Base-by-base conservation (phyloP, 2,113 vertebrate genomes). In the Colius striatus region DNA sequence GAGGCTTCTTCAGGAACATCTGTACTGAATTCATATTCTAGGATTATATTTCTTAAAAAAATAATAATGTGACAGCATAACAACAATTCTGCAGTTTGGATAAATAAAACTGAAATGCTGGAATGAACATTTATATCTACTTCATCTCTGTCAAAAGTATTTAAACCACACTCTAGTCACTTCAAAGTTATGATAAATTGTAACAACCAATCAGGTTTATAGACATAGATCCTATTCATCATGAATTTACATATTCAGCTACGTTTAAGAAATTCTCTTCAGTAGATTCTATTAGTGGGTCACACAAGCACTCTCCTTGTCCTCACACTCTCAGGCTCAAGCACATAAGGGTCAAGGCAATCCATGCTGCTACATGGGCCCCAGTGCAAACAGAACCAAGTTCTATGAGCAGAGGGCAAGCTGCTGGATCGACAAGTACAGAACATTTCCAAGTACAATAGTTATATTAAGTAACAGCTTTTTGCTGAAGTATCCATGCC, bases 401-500 rank as follows among this genome's bases (percentile, higher is more conserved):
- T 76, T 71, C 76, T 65, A 7, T 0, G 26, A 92, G 53, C 83
- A 78, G 34, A 87, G 89, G 76, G 80, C 84, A 87, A 83, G 48
- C 1, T 26, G 65, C 76, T 1, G 13, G 12, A 78, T 38, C 1
- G 0, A 70, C 86, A 78, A 89, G 82, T 13, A 94, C 38, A 60
- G 43, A 78, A 86, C 55, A 71, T 38, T 90, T 91, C 32, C 5
- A 61, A 84, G 66, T 55, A 91, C 77, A 91, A 94, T 16, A 82
- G 89, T 65, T 95, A 94, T 54, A 89, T 89, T 91, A 95, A 95
- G 83, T 57, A 94, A 92, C 73, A 78, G 80, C 20, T 91, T 96
- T 95, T 94, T 94, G 65, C 81, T 91, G 41, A 29, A 94, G 73
- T 68, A 90, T 89, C 83, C 73, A 19, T 19, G 23, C 73, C 50